A percentile compares a stretch with the other conserved stretches of the same genome.
Evolutionary conservation across 2,888 invertebrate species (phyloP).

Genomic region (Chrysotoxum bicinctum): DNA sequence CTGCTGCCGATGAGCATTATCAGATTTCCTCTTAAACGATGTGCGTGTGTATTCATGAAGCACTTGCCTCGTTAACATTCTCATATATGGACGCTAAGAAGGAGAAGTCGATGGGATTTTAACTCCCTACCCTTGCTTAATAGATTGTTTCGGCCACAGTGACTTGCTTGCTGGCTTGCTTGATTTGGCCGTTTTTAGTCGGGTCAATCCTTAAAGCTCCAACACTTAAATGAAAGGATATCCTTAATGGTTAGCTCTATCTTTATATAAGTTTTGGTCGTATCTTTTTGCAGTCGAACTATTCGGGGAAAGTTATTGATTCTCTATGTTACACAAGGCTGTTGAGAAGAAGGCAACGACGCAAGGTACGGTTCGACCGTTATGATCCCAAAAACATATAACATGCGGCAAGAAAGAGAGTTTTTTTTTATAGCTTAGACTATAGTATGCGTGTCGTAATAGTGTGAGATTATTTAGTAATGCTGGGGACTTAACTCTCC

Average conservation of each 20-base stretch:
- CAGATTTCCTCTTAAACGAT: slow-evolving; percentile 45
- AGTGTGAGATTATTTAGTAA: slow-evolving; percentile 24
- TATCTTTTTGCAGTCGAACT: slow-evolving; percentile 26
- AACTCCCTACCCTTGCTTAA: slow-evolving; percentile 27
- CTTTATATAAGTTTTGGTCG: slow-evolving; percentile 38
- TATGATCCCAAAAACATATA: slow-evolving; percentile 54
- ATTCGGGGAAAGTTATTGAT: slow-evolving; percentile 55
- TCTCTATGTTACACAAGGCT: slow-evolving; percentile 49
- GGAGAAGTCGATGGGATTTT: not conserved
- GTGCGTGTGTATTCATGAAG: slow-evolving; percentile 29
- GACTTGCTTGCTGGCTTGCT: slow-evolving; percentile 8
- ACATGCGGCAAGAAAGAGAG: slow-evolving; percentile 37
- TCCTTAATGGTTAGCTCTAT: slow-evolving; percentile 63
- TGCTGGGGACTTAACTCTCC: not conserved
- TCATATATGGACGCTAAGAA: not conserved
- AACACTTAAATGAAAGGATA: slow-evolving; percentile 69
- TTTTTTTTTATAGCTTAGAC: slow-evolving; percentile 1
- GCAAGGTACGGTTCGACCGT: not conserved
- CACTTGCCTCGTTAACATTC: not conserved
- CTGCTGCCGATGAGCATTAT: slow-evolving; percentile 55
- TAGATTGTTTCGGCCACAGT: slow-evolving; percentile 35
- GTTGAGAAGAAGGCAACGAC: not conserved
- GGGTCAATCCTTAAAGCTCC: slow-evolving; percentile 68
- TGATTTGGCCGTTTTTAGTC: slow-evolving; percentile 37
- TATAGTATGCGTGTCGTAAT: not conserved